Evolutionary conservation across 2,888 invertebrate genomes (phyloP).

Genomic region (Phalangium opilio): DNA sequence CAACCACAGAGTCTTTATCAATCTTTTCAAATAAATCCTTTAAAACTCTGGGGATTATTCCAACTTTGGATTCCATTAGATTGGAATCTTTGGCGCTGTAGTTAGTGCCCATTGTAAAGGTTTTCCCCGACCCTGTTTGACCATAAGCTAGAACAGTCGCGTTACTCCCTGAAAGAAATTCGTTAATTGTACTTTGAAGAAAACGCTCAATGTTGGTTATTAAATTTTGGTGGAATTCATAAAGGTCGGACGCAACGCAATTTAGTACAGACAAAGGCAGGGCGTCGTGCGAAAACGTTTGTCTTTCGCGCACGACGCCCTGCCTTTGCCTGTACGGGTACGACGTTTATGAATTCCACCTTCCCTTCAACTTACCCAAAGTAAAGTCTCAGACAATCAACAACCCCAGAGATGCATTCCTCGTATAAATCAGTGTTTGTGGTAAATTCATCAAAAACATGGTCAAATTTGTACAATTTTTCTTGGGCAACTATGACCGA

Average conservation of each 20-base stretch:
- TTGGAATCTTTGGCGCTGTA: neutral
- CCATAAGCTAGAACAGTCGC: neutral
- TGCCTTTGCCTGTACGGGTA: too few species aligned
- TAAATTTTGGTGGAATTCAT: too few species aligned
- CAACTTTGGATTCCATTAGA: neutral
- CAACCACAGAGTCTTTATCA: neutral
- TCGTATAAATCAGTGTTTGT: neutral
- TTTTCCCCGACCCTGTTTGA: neutral
- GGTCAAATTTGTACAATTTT: neutral
- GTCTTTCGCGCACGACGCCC: too few species aligned
- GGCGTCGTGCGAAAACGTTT: too few species aligned
- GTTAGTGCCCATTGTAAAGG: neutral
- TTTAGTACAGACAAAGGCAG: too few species aligned
- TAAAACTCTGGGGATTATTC: neutral
- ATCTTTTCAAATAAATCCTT: neutral
- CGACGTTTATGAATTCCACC: too few species aligned
- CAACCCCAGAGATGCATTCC: neutral
- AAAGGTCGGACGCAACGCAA: too few species aligned
- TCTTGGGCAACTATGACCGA: neutral
- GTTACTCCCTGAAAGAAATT: neutral
- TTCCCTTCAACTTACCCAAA: neutral
- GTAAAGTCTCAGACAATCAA: neutral
- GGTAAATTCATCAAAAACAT: neutral
- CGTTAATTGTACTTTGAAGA: too few species aligned
- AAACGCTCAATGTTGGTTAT: too few species aligned